A percentile compares a stretch with the other conserved stretches of the same genome.
phyloP scores from a whole-genome alignment of 2,888 invertebrate genomes.

The Cryptocheilus praepositus region DNA sequence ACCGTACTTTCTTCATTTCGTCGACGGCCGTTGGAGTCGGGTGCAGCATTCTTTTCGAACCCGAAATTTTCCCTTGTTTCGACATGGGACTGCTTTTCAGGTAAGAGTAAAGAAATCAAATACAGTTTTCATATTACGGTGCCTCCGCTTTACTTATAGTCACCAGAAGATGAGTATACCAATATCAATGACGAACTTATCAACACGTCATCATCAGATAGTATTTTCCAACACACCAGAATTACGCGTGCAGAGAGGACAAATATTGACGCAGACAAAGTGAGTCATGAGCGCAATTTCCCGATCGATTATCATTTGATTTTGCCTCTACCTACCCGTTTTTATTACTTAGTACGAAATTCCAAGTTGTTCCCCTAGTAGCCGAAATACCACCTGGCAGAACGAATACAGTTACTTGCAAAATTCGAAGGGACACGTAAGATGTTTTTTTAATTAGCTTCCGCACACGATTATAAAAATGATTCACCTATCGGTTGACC shows the following conservation, averaged over 20 bases:
- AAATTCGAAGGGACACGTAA: slow-evolving; percentile 56
- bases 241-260: slow-evolving; percentile 29
- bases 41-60: slow-evolving; percentile 80
- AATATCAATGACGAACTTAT: slow-evolving; percentile 78
- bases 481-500: background rate
- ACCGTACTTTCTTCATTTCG: slow-evolving; percentile 73
- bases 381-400: slow-evolving; percentile 53
- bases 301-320: no score
- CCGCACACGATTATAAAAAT: background rate
- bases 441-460: slow-evolving; percentile 26
- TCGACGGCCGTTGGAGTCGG: slow-evolving; percentile 81
- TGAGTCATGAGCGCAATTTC: slow-evolving; percentile 24
- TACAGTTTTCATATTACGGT: background rate
- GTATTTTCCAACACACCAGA: slow-evolving; percentile 66
- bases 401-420: slow-evolving; percentile 44
- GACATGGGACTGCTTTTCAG: slow-evolving; percentile 81
- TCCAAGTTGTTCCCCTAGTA: slow-evolving; percentile 48
- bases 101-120: slow-evolving; percentile 62
- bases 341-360: slow-evolving; percentile 47
- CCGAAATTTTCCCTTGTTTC: slow-evolving; percentile 77
- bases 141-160: slow-evolving; percentile 34
- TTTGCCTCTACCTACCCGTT: background rate
- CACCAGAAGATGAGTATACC: slow-evolving; percentile 53
- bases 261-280: slow-evolving; percentile 12
- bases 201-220: slow-evolving; percentile 77